Evolutionary conservation across 2,888 invertebrate genomes (phyloP).

Genomic region (Epistrophe grossulariae): DNA sequence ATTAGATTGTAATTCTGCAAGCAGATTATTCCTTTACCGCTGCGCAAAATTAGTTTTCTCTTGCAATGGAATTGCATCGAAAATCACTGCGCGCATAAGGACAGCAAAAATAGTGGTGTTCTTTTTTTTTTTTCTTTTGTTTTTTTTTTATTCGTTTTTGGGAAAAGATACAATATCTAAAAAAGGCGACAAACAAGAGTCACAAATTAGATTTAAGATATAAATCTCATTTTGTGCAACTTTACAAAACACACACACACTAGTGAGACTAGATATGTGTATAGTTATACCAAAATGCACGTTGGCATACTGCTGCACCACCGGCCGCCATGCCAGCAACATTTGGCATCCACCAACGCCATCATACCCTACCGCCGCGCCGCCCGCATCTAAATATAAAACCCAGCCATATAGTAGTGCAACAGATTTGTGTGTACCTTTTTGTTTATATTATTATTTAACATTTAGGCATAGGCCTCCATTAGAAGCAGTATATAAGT

Average conservation of each 20-base stretch:
- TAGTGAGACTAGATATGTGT: conserved; percentile 21
- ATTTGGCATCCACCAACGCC: conserved; percentile 25
- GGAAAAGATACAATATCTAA: conserved; percentile 73
- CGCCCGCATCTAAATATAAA: background rate
- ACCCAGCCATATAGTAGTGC: conserved; percentile 1
- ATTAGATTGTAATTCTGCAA: conserved; percentile 30
- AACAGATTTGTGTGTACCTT: conserved; percentile 29
- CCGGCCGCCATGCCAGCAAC: background rate
- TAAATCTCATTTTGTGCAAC: conserved; percentile 72
- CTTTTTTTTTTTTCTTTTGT: background rate
- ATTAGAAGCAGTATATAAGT: conserved; percentile 1
- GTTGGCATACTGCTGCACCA: conserved; percentile 28
- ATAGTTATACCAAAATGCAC: conserved; percentile 35
- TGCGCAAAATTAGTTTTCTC: conserved; percentile 59
- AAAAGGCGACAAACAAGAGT: conserved; percentile 76
- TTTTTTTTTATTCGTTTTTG: conserved; percentile 52
- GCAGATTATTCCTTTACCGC: conserved; percentile 21
- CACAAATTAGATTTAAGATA: conserved; percentile 76
- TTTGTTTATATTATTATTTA: conserved; percentile 65
- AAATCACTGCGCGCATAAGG: conserved; percentile 36
- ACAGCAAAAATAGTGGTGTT: background rate
- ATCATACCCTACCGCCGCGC: background rate
- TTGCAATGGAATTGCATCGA: conserved; percentile 12
- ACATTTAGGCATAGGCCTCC: conserved; percentile 66
- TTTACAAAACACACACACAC: conserved; percentile 32